These are phyloP conservation scores for Oscheius sp. DNA, from an alignment of 2,888 invertebrate species.

Conservation along the genomic window DNA sequence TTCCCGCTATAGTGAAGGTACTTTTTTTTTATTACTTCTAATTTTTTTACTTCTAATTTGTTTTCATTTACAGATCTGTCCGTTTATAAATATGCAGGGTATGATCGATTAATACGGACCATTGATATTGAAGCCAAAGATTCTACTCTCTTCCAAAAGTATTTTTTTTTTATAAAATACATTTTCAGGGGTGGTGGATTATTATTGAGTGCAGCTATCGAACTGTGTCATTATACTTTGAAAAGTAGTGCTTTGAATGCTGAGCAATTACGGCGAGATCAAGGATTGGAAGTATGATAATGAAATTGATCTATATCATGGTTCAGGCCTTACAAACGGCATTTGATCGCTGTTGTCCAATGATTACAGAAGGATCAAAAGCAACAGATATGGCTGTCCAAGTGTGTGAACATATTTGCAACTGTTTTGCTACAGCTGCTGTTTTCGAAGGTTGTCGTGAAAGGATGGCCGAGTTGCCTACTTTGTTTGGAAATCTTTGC, in stretches of 20 bases:
- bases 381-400: slow-evolving; percentile 82
- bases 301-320: not conserved
- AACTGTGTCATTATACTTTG: slow-evolving; percentile 94
- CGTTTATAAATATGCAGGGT: slow-evolving; percentile 98
- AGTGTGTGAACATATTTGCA: slow-evolving; percentile 84
- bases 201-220: slow-evolving; percentile 88
- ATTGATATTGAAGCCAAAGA: slow-evolving; percentile 92
- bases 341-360: slow-evolving; percentile 90
- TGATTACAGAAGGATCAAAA: slow-evolving; percentile 83
- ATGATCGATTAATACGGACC: slow-evolving; percentile 93
- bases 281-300: slow-evolving; percentile 83
- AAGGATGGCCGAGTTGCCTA: slow-evolving; percentile 85
- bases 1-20: slow-evolving; percentile 79
- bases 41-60: too few species aligned
- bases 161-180: slow-evolving; percentile 57
- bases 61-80: slow-evolving; percentile 83
- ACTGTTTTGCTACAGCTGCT: slow-evolving; percentile 93
- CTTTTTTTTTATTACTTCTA: not conserved
- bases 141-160: slow-evolving; percentile 87
- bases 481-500: slow-evolving; percentile 85
- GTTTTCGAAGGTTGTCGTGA: slow-evolving; percentile 89
- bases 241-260: slow-evolving; percentile 95
- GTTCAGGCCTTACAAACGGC: slow-evolving; percentile 81
- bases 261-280: slow-evolving; percentile 92
- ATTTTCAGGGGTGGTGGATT: slow-evolving; percentile 73